Evolutionary conservation across 2,888 invertebrate genomes (phyloP).

Genomic region (Sminthurides aquaticus): DNA sequence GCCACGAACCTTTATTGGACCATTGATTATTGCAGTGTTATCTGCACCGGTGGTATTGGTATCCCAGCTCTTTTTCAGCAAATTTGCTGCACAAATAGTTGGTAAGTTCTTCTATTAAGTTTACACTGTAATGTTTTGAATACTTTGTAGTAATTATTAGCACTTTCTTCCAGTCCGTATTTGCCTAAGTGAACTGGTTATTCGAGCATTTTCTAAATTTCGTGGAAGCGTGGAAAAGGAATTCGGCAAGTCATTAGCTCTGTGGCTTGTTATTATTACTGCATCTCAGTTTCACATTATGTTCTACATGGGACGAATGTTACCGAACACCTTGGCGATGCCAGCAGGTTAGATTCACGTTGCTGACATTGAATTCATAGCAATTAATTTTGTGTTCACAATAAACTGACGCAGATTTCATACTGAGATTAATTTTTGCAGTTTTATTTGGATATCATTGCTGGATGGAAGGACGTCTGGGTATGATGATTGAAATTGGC

Average conservation of each 20-base stretch:
- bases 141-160: too few relatives aligned
- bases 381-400: too few relatives aligned
- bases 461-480: slow-evolving; percentile 71
- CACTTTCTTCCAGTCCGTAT: slow-evolving; percentile 68
- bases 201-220: slow-evolving; percentile 65
- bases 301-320: slow-evolving; percentile 87
- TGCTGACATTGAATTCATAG: too few relatives aligned
- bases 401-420: too few relatives aligned
- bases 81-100: slow-evolving; percentile 81
- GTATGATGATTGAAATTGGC: slow-evolving; percentile 70
- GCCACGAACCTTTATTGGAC: slow-evolving; percentile 90
- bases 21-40: slow-evolving; percentile 68
- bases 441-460: slow-evolving; percentile 76
- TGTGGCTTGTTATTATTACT: slow-evolving; percentile 77
- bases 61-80: slow-evolving; percentile 64
- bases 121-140: too few relatives aligned
- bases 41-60: slow-evolving; percentile 67
- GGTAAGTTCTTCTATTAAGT: slow-evolving; percentile 53
- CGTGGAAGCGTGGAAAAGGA: slow-evolving; percentile 64
- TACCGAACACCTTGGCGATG: slow-evolving; percentile 91
- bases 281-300: slow-evolving; percentile 95
- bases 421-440: too few relatives aligned
- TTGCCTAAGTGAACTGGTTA: slow-evolving; percentile 66
- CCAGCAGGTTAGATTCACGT: slow-evolving; percentile 87
- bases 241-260: slow-evolving; percentile 68